phyloP scores from a whole-genome alignment of 2,888 invertebrate genomes.

The Harpalus rubripes region DNA sequence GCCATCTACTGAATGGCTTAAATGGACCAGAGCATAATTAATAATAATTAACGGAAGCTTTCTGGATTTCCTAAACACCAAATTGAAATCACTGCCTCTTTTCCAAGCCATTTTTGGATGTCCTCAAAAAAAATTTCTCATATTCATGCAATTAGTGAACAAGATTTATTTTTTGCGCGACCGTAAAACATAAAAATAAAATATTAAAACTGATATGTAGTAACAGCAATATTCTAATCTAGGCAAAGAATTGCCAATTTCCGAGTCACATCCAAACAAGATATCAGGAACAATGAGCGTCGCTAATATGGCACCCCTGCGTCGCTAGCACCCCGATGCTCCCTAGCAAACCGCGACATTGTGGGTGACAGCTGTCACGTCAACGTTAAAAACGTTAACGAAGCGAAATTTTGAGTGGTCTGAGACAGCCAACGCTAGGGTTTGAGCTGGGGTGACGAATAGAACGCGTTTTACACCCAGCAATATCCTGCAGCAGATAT shows the following conservation, averaged over 20 bases:
- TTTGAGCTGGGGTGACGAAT: slow-evolving; percentile 48
- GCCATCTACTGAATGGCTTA: too few relatives aligned
- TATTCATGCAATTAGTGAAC: too few relatives aligned
- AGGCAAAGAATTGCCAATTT: slow-evolving; percentile 26
- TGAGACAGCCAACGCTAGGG: slow-evolving; percentile 51
- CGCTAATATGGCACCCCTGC: slow-evolving; percentile 53
- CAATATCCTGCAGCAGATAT: slow-evolving; percentile 21
- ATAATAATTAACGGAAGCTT: too few relatives aligned
- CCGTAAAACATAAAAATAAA: too few relatives aligned
- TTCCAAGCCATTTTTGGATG: too few relatives aligned
- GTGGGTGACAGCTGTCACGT: slow-evolving; percentile 78
- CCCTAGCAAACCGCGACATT: slow-evolving; percentile 76
- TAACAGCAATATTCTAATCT: not conserved
- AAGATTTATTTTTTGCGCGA: too few relatives aligned
- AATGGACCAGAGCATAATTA: too few relatives aligned
- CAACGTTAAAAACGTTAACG: slow-evolving; percentile 75
- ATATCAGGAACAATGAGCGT: slow-evolving; percentile 65
- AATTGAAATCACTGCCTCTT: too few relatives aligned
- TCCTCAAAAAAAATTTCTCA: too few relatives aligned
- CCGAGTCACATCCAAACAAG: slow-evolving; percentile 56
- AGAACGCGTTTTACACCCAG: slow-evolving; percentile 46
- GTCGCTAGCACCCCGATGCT: slow-evolving; percentile 68
- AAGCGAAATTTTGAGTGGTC: slow-evolving; percentile 73
- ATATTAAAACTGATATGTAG: too few relatives aligned
- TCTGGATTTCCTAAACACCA: too few relatives aligned